A percentile compares a stretch with the other conserved stretches of the same genome.
phyloP scores from a whole-genome alignment of 2,113 vertebrate genomes.

The Typhlomys cinereus region DNA sequence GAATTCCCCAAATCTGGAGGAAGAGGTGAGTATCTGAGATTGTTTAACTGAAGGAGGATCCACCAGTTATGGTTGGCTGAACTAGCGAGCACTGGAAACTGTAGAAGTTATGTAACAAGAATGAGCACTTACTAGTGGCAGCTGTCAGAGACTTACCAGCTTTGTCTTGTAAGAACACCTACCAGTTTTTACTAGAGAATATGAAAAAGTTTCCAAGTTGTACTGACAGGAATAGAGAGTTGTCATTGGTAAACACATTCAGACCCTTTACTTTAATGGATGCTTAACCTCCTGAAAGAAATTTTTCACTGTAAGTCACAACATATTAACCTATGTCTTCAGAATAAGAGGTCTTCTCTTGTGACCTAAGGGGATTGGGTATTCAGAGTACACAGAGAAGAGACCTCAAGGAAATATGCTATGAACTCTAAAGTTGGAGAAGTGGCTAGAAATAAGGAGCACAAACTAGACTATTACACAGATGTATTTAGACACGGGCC shows the following conservation, averaged over 20 bases:
- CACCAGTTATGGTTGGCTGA: background rate
- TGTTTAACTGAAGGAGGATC: background rate
- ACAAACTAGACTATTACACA: background rate
- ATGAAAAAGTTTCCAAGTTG: background rate
- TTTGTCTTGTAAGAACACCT: background rate
- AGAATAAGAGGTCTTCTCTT: background rate
- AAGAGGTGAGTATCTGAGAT: background rate
- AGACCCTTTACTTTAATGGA: background rate
- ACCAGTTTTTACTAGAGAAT: background rate
- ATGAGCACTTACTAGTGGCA: background rate
- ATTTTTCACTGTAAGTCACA: no score
- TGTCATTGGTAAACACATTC: background rate
- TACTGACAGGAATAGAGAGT: background rate
- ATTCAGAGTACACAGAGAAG: background rate
- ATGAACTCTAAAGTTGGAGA: background rate
- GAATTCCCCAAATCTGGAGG: background rate
- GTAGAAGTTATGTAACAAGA: accelerated
- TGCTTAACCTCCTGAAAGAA: background rate
- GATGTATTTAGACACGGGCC: background rate
- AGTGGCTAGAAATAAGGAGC: background rate
- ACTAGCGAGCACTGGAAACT: background rate
- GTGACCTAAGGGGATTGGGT: background rate
- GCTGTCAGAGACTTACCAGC: background rate
- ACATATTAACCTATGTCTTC: background rate
- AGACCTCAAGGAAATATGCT: background rate